A percentile compares a stretch with the other conserved stretches of the same genome.
These are phyloP conservation scores for Strigamia maritima DNA, from an alignment of 2,888 invertebrate species.

Conservation along the genomic window DNA sequence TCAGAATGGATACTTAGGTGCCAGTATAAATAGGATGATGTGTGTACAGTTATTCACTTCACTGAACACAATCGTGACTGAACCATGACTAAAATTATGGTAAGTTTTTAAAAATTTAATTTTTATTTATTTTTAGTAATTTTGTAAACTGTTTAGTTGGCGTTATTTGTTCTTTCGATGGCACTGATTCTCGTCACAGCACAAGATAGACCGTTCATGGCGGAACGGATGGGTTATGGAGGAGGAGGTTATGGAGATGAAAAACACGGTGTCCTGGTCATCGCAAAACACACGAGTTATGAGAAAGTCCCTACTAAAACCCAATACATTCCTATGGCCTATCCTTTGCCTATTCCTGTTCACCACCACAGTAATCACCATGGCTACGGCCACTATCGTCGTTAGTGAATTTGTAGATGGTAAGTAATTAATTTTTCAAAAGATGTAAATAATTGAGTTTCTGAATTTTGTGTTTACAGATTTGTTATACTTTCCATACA, in stretches of 20 bases:
- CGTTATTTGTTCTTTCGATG: not conserved
- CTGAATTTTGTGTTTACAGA: not conserved
- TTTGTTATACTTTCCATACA: not conserved
- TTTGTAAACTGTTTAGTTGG: not conserved
- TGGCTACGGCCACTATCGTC: constrained; percentile 11
- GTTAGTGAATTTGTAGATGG: constrained; percentile 3
- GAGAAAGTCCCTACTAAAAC: not conserved
- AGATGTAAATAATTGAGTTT: not conserved
- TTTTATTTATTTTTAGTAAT: not conserved
- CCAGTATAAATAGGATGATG: not conserved
- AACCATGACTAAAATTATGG: not conserved
- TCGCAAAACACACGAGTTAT: constrained; percentile 14
- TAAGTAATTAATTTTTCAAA: not conserved
- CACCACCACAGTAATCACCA: constrained; percentile 5
- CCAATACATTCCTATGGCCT: not conserved
- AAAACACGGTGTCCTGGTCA: not conserved
- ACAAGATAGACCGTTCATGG: not conserved
- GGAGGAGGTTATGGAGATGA: not conserved
- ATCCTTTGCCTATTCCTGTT: constrained; percentile 21
- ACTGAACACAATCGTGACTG: not conserved
- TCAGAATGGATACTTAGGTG: not conserved
- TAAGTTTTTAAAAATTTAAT: not conserved
- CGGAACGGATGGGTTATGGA: not conserved
- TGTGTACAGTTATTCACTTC: not conserved
- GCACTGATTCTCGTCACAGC: not conserved